These are phyloP conservation scores for Ectropis crepuscularia DNA, from an alignment of 2,888 invertebrate genomes.

Conservation along the genomic window DNA sequence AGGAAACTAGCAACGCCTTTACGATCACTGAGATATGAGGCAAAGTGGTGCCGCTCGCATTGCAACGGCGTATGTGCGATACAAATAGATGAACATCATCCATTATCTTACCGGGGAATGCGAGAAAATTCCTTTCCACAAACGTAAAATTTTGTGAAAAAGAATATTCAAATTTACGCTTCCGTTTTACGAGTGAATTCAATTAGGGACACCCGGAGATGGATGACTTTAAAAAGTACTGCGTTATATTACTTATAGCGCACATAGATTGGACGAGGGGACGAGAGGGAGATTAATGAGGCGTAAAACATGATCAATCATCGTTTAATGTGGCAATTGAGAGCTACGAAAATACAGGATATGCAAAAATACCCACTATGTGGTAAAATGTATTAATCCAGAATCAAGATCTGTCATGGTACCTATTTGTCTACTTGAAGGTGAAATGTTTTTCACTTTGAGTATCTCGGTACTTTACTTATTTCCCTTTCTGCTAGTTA, in stretches of 20 bases:
- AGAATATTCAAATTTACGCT: conserved; percentile 3
- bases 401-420: no score
- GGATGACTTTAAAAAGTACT: conserved; percentile 18
- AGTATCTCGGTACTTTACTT: no score
- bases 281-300: conserved; percentile 24
- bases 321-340: conserved; percentile 15
- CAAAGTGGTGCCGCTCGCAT: conserved; percentile 60
- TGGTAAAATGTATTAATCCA: no score
- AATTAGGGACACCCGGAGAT: conserved; percentile 14
- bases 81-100: conserved; percentile 34
- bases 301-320: conserved; percentile 28
- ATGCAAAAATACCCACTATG: background rate
- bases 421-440: no score
- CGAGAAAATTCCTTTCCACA: conserved; percentile 32
- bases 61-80: conserved; percentile 47
- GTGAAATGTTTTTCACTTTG: no score
- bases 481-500: no score
- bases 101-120: conserved; percentile 32
- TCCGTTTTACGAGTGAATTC: conserved; percentile 15
- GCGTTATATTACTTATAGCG: conserved; percentile 12
- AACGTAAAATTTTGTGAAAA: conserved; percentile 22
- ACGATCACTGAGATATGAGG: conserved; percentile 65
- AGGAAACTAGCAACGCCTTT: conserved; percentile 78
- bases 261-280: conserved; percentile 16
- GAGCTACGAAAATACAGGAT: background rate